A percentile compares a stretch with the other conserved stretches of the same genome.
Evolutionary conservation across 2,113 vertebrate species (phyloP).

Genomic region (Gobio gobio): DNA sequence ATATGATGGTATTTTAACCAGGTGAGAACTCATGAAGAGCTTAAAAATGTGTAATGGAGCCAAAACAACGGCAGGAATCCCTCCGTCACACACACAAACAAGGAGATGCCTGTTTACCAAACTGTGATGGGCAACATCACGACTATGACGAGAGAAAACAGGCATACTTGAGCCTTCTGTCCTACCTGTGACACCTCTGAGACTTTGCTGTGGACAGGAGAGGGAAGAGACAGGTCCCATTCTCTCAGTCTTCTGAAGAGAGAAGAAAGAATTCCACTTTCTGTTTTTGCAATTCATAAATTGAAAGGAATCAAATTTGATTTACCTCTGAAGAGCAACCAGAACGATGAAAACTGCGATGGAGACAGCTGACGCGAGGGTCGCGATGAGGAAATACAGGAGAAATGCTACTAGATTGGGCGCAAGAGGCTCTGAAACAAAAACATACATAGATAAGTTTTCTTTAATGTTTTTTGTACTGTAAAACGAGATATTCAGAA

Average conservation of each 20-base stretch:
- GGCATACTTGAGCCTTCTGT: too few relatives aligned
- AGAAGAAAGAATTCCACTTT: neutral
- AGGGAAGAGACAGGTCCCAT: conserved; percentile 44
- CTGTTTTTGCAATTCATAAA: neutral
- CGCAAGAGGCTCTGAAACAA: neutral
- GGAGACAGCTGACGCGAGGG: neutral
- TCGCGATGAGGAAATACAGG: conserved; percentile 29
- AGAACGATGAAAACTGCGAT: conserved; percentile 32
- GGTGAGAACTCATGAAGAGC: too few relatives aligned
- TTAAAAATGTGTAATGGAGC: too few relatives aligned
- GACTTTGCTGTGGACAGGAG: conserved; percentile 50
- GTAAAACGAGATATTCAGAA: neutral
- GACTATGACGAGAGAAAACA: too few relatives aligned
- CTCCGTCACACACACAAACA: too few relatives aligned
- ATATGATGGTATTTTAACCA: too few relatives aligned
- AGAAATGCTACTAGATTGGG: conserved; percentile 5
- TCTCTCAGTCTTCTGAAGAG: conserved; percentile 36
- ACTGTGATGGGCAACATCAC: too few relatives aligned
- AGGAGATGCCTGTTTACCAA: too few relatives aligned
- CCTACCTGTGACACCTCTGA: conserved; percentile 42
- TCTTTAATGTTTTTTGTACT: neutral
- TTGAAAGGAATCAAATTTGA: neutral
- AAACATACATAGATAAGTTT: conserved; percentile 11
- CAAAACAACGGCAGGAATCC: too few relatives aligned
- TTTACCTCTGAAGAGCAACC: conserved; percentile 31